These are phyloP conservation scores for Pygoscelis adeliae DNA, from an alignment of 2,113 vertebrate genomes.

Conservation along the genomic window DNA sequence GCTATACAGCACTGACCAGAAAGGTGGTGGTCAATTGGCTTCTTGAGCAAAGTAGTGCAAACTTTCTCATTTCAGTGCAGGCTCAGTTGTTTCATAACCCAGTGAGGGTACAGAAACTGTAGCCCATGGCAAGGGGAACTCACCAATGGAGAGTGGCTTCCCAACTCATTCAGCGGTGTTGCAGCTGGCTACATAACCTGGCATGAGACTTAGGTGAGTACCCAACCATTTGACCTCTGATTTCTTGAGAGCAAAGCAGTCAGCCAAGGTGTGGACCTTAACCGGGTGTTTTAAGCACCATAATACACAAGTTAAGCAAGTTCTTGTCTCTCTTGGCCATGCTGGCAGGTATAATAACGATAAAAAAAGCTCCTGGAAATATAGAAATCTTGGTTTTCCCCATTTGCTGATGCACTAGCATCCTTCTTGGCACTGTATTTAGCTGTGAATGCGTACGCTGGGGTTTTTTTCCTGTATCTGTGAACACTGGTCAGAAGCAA, in stretches of 20 bases:
- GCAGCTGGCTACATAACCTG: fast-evolving
- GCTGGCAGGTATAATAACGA: neutral
- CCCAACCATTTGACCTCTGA: neutral
- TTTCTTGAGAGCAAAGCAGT: neutral
- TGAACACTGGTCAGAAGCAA: neutral
- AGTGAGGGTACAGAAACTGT: too few species aligned
- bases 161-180: fast-evolving
- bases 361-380: neutral
- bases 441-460: neutral
- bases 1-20: neutral
- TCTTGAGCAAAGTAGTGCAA: neutral
- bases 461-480: fast-evolving
- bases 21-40: fast-evolving
- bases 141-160: neutral
- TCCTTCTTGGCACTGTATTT: neutral
- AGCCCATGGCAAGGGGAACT: fast-evolving
- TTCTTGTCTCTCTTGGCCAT: neutral
- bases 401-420: neutral
- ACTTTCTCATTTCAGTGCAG: neutral
- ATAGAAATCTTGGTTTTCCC: neutral
- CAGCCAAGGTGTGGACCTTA: neutral
- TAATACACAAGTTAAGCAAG: neutral
- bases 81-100: neutral
- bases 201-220: too few species aligned
- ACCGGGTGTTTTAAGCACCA: neutral